A percentile compares a stretch with the other conserved stretches of the same genome.
These are phyloP conservation scores for Malurus cyaneus DNA, from an alignment of 2,113 vertebrate species.

Conservation along the genomic window DNA sequence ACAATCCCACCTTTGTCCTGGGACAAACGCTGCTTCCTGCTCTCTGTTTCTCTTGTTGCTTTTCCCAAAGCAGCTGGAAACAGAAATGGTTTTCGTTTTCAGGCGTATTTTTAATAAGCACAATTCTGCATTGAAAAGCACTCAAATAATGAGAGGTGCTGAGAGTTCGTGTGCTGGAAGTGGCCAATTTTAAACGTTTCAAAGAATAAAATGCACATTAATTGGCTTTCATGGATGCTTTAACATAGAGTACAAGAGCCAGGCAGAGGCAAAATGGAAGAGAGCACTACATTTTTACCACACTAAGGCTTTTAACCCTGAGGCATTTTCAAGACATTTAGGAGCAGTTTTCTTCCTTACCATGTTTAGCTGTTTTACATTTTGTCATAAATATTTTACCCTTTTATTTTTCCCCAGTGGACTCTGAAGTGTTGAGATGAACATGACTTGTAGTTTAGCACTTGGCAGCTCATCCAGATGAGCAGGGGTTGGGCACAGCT, in stretches of 20 bases:
- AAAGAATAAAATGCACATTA: constrained; percentile 20
- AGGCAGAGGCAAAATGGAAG: neutral
- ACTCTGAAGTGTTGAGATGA: constrained; percentile 36
- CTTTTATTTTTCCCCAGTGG: constrained; percentile 9
- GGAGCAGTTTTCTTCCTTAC: neutral
- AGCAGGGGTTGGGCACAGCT: neutral
- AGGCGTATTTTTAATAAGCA: neutral
- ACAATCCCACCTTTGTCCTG: neutral
- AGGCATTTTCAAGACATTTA: neutral
- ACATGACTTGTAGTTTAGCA: constrained; percentile 13
- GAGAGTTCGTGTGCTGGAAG: neutral
- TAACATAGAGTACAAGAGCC: neutral
- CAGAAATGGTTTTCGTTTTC: neutral
- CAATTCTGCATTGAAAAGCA: constrained; percentile 40
- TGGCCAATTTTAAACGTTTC: constrained; percentile 36
- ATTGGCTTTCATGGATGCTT: constrained; percentile 34
- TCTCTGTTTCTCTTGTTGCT: neutral
- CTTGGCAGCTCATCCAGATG: constrained; percentile 9
- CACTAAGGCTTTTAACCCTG: constrained; percentile 13
- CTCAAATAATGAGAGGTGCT: constrained; percentile 28
- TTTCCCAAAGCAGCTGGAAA: constrained; percentile 34
- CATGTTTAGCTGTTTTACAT: neutral
- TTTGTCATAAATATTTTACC: constrained; percentile 32
- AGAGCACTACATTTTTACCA: neutral
- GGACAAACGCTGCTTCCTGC: neutral